A percentile compares a stretch with the other conserved stretches of the same genome.
Evolutionary conservation across 2,888 invertebrate species (phyloP).

Genomic region (Tipula confusa): DNA sequence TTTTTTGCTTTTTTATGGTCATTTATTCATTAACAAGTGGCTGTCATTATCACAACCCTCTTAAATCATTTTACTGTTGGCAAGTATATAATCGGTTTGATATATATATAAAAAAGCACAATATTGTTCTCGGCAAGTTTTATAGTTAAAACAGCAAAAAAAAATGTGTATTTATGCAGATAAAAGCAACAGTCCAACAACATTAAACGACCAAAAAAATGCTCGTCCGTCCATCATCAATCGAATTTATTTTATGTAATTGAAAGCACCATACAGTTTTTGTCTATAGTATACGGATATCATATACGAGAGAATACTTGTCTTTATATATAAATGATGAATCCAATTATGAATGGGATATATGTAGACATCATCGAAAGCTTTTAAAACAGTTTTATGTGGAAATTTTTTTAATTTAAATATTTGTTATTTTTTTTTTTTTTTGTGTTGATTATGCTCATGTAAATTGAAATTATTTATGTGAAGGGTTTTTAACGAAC

Average conservation of each 20-base stretch:
- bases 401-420: not conserved
- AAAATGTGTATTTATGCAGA: not conserved
- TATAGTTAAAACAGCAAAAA: no score
- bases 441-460: not conserved
- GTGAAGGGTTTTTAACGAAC: not conserved
- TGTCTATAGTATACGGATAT: not conserved
- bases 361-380: not conserved
- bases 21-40: not conserved
- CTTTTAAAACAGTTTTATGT: not conserved
- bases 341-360: not conserved
- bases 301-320: not conserved
- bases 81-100: not conserved
- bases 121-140: not conserved
- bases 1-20: not conserved
- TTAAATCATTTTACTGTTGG: not conserved
- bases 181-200: not conserved
- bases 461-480: not conserved
- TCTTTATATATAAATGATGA: not conserved
- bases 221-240: not conserved
- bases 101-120: not conserved
- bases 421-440: not conserved
- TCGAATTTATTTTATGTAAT: not conserved
- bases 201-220: not conserved
- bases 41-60: constrained; percentile 6
- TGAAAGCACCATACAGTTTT: not conserved